Conservation (phyloP, 2,113 vertebrate genomes). For the Clarias batrachus region DNA sequence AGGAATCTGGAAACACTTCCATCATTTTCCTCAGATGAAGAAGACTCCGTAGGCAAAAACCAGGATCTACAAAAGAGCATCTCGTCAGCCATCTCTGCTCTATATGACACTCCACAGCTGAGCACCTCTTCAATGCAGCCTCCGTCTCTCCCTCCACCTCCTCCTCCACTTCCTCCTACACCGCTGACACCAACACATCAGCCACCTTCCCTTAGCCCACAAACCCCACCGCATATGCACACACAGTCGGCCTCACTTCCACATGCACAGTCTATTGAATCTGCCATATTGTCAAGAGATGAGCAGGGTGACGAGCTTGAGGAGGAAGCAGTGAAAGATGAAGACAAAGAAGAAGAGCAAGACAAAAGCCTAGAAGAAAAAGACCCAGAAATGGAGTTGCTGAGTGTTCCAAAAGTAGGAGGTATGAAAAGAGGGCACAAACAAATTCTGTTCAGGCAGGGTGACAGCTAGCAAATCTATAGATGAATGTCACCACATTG, state of each 20-base stretch:
- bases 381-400: constrained; percentile 62
- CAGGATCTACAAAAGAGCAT: constrained; percentile 94
- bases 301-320: constrained; percentile 56
- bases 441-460: background rate
- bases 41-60: constrained; percentile 91
- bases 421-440: constrained; percentile 55
- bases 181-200: constrained; percentile 60
- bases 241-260: constrained; percentile 54
- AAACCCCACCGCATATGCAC: constrained; percentile 66
- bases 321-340: constrained; percentile 20
- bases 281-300: constrained; percentile 59
- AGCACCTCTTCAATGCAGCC: constrained; percentile 54
- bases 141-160: constrained; percentile 57
- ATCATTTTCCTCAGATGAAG: constrained; percentile 89
- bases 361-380: constrained; percentile 52
- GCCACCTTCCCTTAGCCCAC: constrained; percentile 61
- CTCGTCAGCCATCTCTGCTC: constrained; percentile 88
- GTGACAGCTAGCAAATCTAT: background rate
- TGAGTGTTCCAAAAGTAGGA: constrained; percentile 63
- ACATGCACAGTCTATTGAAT: constrained; percentile 64
- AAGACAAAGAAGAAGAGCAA: constrained; percentile 12
- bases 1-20: constrained; percentile 89
- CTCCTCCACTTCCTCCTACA: constrained; percentile 54
- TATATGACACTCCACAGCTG: constrained; percentile 86
- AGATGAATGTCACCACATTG: background rate